These are phyloP conservation scores for Megalops atlanticus DNA, from an alignment of 2,113 vertebrate genomes.

Conservation along the genomic window DNA sequence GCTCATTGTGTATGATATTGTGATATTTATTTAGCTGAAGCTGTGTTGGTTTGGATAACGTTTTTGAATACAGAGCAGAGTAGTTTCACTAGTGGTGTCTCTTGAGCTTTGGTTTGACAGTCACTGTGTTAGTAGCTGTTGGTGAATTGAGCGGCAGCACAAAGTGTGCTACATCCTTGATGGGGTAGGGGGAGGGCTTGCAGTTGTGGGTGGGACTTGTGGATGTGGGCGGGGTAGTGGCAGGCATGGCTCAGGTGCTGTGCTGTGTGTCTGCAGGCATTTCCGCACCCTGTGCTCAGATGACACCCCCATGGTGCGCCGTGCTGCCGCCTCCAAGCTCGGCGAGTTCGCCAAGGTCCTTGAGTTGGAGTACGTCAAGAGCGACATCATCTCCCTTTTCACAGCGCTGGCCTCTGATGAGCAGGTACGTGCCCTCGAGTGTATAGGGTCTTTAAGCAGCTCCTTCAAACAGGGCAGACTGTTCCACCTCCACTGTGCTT, in stretches of 20 bases:
- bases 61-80: not conserved
- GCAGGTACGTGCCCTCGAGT: slow-evolving; percentile 68
- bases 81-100: not conserved
- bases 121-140: no score
- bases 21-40: not conserved
- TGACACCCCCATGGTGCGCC: slow-evolving; percentile 89
- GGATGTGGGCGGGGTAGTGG: not conserved
- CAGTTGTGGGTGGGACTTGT: no score
- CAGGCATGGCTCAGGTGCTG: not conserved
- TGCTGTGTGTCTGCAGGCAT: slow-evolving; percentile 62
- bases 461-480: no score
- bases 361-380: slow-evolving; percentile 88
- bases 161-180: no score
- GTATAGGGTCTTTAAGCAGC: no score
- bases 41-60: not conserved
- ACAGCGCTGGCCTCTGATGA: slow-evolving; percentile 87
- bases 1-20: not conserved
- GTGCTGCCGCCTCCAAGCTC: slow-evolving; percentile 87
- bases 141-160: not conserved
- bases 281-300: slow-evolving; percentile 88
- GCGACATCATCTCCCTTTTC: slow-evolving; percentile 89
- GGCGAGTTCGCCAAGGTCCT: slow-evolving; percentile 91
- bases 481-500: no score
- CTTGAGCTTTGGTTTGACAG: not conserved
- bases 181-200: no score